Base-by-base conservation (phyloP, 2,888 invertebrate genomes). In the Folsomia manolachei region DNA sequence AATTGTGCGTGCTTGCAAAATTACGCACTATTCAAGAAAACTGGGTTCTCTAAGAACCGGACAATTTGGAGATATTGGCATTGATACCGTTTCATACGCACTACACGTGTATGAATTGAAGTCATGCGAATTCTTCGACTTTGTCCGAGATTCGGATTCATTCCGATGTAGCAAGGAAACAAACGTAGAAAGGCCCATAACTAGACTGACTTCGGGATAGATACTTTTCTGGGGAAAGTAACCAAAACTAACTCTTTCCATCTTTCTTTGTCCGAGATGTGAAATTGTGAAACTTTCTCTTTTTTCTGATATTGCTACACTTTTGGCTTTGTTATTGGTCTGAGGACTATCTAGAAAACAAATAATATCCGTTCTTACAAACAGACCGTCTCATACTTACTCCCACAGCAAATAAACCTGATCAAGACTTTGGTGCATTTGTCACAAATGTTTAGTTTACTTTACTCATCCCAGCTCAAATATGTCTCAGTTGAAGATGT, bases 131-230 rank as follows among this genome's bases (percentile, higher is more conserved):
- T 39, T 39, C 39, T 56, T 56, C 21, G 18, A 56, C 56, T 56
- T 56, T 56, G 19, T n/a, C 56, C 56, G n/a, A 56, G 56, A 56
- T 56, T 56, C 56, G n/a, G 4, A 56, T 56, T 56, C 56, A 56
- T 19, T 56, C 4, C 18, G 18, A 11, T 51, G 51, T 11, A 51
- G 51, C n/a, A n/a, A n/a, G n/a, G n/a, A n/a, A n/a, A n/a, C n/a
- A n/a, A n/a, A n/a, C n/a, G n/a, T n/a, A n/a, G n/a, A n/a, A n/a
- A 39, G 7, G 39, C 7, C 39, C 14, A 39, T 39, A 39, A 39
- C 7, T 9, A 4, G 39, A 39, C 39, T 14, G 39, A 39, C 39
- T 14, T n/a, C n/a, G n/a, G n/a, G n/a, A 39, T 39, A 39, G 7
- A 39, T 4, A 39, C 14, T 56, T n/a, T 7, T n/a, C 21, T 56